Evolutionary conservation across 37 sponge, comb jelly and placozoan genomes (phyloP).

Genomic region (Aphrocallistes beatrix): DNA sequence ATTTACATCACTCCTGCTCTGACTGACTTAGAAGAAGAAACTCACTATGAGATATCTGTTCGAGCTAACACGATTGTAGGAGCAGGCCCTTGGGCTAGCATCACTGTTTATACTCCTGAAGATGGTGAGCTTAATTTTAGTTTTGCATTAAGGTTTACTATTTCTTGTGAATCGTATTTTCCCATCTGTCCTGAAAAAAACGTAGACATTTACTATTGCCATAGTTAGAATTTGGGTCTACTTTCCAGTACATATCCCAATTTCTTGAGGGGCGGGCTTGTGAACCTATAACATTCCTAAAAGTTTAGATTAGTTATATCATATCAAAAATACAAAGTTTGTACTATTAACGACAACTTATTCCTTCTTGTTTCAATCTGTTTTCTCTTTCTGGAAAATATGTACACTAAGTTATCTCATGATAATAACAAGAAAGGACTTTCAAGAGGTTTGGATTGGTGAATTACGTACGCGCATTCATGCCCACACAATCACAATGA

Average conservation of each 20-base stretch:
- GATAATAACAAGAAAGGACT: too few species aligned
- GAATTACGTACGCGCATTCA: too few species aligned
- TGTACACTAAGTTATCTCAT: too few species aligned
- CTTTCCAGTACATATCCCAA: not conserved
- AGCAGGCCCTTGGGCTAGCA: not conserved
- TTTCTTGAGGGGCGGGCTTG: not conserved
- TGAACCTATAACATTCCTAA: not conserved
- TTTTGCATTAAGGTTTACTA: not conserved
- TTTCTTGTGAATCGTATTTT: not conserved
- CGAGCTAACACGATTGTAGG: conserved; percentile 14
- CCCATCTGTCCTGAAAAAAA: not conserved
- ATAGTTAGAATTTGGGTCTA: not conserved
- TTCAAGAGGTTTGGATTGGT: too few species aligned
- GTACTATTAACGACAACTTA: too few species aligned
- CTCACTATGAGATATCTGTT: conserved; percentile 1
- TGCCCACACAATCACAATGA: too few species aligned
- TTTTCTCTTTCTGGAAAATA: too few species aligned
- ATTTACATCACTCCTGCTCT: conserved; percentile 17
- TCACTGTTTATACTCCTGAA: not conserved
- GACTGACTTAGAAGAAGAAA: conserved; percentile 4
- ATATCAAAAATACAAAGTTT: too few species aligned
- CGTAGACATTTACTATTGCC: too few species aligned
- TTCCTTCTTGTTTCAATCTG: too few species aligned
- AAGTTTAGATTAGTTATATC: too few species aligned
- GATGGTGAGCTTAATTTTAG: too few species aligned